phyloP scores from a whole-genome alignment of 2,113 vertebrate species.

The Tamias sibiricus region DNA sequence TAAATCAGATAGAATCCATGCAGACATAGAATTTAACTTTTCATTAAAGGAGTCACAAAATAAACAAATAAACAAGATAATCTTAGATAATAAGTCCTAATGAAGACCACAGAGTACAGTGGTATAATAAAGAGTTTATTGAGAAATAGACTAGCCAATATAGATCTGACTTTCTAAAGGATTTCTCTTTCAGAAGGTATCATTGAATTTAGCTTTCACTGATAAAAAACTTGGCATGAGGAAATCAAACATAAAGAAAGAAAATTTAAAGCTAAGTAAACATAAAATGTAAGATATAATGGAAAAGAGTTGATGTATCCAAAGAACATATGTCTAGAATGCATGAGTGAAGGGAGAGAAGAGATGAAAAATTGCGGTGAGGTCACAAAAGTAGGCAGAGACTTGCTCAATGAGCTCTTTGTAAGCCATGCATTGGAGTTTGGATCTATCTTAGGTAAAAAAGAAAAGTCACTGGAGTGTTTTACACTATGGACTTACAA shows the following conservation, averaged over 20 bases:
- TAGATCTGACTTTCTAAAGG: background rate
- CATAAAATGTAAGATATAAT: background rate
- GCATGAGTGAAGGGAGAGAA: background rate
- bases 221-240: background rate
- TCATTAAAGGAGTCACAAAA: background rate
- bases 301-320: background rate
- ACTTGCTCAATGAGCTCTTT: background rate
- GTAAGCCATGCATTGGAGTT: background rate
- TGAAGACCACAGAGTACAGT: background rate
- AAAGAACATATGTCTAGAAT: background rate
- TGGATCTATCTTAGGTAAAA: background rate
- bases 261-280: background rate
- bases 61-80: slow-evolving; percentile 1
- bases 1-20: background rate
- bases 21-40: background rate
- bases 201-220: background rate
- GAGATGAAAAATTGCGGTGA: background rate
- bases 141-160: background rate
- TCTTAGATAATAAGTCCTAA: background rate
- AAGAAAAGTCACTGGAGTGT: background rate
- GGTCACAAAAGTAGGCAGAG: background rate
- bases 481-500: background rate
- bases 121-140: background rate
- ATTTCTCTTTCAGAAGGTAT: background rate
- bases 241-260: background rate